A percentile compares a stretch with the other conserved stretches of the same genome.
These are phyloP conservation scores for Thunnus thynnus DNA, from an alignment of 2,113 vertebrate species.

Conservation along the genomic window DNA sequence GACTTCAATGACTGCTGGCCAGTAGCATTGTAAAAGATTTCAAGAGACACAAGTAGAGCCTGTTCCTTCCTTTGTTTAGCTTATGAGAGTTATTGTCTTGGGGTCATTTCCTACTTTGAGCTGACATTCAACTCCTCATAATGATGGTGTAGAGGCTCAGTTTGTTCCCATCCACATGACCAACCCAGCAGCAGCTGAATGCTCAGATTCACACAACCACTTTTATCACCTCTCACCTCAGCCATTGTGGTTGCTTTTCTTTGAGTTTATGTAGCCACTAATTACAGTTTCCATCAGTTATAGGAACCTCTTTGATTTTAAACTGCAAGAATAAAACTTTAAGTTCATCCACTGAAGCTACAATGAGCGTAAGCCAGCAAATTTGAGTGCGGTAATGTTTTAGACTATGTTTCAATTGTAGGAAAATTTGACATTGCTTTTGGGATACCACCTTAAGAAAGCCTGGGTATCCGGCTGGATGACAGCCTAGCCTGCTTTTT, in stretches of 20 bases:
- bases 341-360: neutral
- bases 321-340: neutral
- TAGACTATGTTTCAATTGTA: neutral
- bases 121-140: too few relatives aligned
- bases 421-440: neutral
- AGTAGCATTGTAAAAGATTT: too few relatives aligned
- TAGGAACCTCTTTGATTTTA: neutral
- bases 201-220: neutral
- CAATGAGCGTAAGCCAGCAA: neutral
- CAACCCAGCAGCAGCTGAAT: neutral
- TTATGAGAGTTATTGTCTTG: neutral
- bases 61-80: too few relatives aligned
- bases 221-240: neutral
- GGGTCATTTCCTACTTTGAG: neutral
- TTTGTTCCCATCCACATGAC: neutral
- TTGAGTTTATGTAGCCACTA: neutral
- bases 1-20: too few relatives aligned
- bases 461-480: neutral
- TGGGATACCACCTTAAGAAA: neutral
- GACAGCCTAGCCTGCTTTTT: neutral
- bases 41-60: too few relatives aligned
- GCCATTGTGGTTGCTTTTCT: conserved; percentile 7
- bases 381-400: neutral
- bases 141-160: neutral
- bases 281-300: neutral